phyloP scores from a whole-genome alignment of 2,888 invertebrate genomes.

The Clepsis dumicolana region DNA sequence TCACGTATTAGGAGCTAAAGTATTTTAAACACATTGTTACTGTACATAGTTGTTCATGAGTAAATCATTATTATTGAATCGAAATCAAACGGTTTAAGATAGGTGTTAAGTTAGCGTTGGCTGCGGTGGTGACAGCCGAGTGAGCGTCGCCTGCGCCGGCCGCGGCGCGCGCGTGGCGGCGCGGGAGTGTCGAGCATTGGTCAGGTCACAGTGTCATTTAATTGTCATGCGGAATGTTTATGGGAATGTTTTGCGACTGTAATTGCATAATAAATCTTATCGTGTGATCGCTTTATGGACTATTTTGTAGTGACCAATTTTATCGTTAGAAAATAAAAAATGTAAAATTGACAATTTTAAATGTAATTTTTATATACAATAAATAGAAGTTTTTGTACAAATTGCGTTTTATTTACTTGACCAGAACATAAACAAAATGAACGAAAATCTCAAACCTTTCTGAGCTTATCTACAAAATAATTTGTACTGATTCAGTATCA shows the following conservation, averaged over 20 bases:
- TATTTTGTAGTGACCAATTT: slow-evolving; percentile 86
- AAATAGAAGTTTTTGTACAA: slow-evolving; percentile 86
- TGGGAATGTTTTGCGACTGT: slow-evolving; percentile 69
- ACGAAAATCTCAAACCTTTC: slow-evolving; percentile 44
- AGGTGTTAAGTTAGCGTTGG: slow-evolving; percentile 35
- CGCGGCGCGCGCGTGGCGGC: slow-evolving; percentile 51
- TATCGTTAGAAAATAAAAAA: slow-evolving; percentile 77
- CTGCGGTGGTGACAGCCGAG: slow-evolving; percentile 24
- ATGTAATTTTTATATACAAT: slow-evolving; percentile 87
- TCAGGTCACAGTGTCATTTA: slow-evolving; percentile 55
- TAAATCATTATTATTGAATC: slow-evolving; percentile 49
- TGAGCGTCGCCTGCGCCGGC: slow-evolving; percentile 40
- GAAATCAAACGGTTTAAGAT: slow-evolving; percentile 41
- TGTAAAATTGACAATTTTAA: slow-evolving; percentile 85
- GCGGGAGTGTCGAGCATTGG: slow-evolving; percentile 49
- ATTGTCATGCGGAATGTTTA: slow-evolving; percentile 49
- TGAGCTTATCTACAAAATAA: slow-evolving; percentile 34
- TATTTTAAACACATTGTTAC: slow-evolving; percentile 52
- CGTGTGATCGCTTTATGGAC: slow-evolving; percentile 82
- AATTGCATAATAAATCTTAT: slow-evolving; percentile 75
- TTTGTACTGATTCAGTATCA: slow-evolving; percentile 41
- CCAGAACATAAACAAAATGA: slow-evolving; percentile 43
- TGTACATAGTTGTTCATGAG: slow-evolving; percentile 58
- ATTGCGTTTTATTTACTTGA: slow-evolving; percentile 62
- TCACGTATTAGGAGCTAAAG: slow-evolving; percentile 42